Evolutionary conservation across 2,113 vertebrate genomes (phyloP).

Genomic region (Osmerus eperlanus): DNA sequence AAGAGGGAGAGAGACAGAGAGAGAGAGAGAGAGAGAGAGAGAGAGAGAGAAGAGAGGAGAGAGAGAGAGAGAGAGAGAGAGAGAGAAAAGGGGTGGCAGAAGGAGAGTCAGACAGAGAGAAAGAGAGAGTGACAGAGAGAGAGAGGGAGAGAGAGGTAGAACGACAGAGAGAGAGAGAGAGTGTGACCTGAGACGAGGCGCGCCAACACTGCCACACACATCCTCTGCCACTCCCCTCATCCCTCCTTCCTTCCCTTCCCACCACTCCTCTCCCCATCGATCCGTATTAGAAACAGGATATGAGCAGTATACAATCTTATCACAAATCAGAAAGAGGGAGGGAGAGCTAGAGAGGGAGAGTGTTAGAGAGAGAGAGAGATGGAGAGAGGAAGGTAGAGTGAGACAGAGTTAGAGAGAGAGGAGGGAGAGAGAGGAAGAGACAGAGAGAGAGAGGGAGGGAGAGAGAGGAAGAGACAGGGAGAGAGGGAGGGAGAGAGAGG

Average conservation of each 20-base stretch:
- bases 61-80: too few relatives aligned
- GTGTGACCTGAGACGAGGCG: background rate
- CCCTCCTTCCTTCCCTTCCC: background rate
- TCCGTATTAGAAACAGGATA: conserved; percentile 74
- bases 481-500: too few relatives aligned
- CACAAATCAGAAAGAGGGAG: conserved; percentile 50
- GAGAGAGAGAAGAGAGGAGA: too few relatives aligned
- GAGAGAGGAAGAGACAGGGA: too few relatives aligned
- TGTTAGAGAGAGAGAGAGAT: background rate
- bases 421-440: too few relatives aligned
- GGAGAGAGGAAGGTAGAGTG: background rate
- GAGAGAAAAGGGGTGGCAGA: too few relatives aligned
- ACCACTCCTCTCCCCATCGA: conserved; percentile 61
- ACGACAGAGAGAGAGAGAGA: conserved; percentile 1
- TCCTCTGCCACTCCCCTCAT: background rate
- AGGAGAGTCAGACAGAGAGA: too few relatives aligned
- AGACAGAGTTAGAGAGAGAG: conserved; percentile 2
- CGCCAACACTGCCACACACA: background rate
- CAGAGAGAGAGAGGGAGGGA: too few relatives aligned
- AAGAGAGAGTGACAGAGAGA: too few relatives aligned
- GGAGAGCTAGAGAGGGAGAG: conserved; percentile 38
- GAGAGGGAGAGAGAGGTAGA: background rate
- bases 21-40: too few relatives aligned
- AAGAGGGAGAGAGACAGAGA: too few relatives aligned
- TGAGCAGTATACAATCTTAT: conserved; percentile 73